Conservation (phyloP, 30 jellyfish, hydroid and myxozoan genomes). For the Rhopilema esculentum region DNA sequence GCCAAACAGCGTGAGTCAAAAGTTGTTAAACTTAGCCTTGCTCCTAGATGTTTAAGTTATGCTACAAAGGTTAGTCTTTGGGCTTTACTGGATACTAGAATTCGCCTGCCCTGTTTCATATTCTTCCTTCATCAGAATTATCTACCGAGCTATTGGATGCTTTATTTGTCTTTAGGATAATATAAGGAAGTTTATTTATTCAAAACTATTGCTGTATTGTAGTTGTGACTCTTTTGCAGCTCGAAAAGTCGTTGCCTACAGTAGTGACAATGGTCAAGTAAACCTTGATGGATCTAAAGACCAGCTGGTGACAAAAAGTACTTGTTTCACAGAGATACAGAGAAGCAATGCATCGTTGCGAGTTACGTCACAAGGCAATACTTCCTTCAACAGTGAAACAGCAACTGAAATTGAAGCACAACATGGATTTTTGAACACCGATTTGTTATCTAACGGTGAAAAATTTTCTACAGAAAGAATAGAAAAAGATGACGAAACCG, state of each 20-base stretch:
- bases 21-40: not conserved
- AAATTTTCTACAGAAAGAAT: not conserved
- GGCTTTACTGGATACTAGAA: not conserved
- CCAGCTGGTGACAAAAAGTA: not conserved
- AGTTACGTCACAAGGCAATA: not conserved
- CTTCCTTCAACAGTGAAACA: not conserved
- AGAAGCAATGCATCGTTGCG: not conserved
- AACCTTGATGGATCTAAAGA: not conserved
- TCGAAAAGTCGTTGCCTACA: not conserved
- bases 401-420: not conserved
- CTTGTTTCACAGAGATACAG: not conserved
- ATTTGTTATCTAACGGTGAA: not conserved
- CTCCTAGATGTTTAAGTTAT: not conserved
- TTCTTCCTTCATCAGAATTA: too few relatives aligned
- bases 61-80: too few relatives aligned
- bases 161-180: too few relatives aligned
- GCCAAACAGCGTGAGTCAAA: constrained; percentile 19
- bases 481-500: not conserved
- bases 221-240: not conserved
- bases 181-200: not conserved
- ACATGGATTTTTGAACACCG: not conserved
- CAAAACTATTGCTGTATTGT: not conserved
- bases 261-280: not conserved
- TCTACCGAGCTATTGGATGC: too few relatives aligned
- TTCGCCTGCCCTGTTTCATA: too few relatives aligned